Conservation (phyloP, 2,113 vertebrate genomes). For the Entosphenus tridentatus region DNA sequence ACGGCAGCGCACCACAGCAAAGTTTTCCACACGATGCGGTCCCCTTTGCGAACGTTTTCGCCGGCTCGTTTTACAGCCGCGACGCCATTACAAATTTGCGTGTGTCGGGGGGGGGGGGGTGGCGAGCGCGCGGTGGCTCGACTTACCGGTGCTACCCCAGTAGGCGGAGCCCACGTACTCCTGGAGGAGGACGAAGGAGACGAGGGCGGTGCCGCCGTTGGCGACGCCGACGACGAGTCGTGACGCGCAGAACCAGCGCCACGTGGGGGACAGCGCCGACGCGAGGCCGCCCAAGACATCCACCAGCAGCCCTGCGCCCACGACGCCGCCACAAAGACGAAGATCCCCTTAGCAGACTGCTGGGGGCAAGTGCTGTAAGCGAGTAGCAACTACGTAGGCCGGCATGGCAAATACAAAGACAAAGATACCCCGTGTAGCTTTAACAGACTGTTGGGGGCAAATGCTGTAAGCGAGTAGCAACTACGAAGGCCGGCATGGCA, state of each 20-base stretch:
- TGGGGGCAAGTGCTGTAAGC: neutral
- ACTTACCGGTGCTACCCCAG: slow-evolving; percentile 41
- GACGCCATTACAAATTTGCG: no score
- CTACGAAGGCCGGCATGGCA: neutral
- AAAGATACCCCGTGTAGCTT: slow-evolving; percentile 8
- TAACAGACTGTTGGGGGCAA: neutral
- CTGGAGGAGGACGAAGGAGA: slow-evolving; percentile 41
- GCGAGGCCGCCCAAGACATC: slow-evolving; percentile 34
- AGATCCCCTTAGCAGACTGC: neutral
- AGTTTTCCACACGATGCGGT: no score
- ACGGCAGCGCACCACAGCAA: no score
- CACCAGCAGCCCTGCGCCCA: slow-evolving; percentile 28
- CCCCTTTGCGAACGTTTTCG: no score
- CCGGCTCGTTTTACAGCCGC: no score
- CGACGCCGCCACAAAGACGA: neutral
- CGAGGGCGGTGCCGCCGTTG: slow-evolving; percentile 45
- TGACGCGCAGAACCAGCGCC: slow-evolving; percentile 28
- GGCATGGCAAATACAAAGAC: slow-evolving; percentile 9
- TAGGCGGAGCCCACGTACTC: slow-evolving; percentile 40
- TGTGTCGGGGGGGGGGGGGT: no score
- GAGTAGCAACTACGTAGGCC: no score
- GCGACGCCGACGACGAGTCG: slow-evolving; percentile 39
- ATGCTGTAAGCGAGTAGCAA: neutral
- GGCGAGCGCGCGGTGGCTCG: neutral
- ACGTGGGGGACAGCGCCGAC: slow-evolving; percentile 34